These are phyloP conservation scores for Odocoileus hemionus DNA, from an alignment of 2,113 vertebrate genomes.

Conservation along the genomic window DNA sequence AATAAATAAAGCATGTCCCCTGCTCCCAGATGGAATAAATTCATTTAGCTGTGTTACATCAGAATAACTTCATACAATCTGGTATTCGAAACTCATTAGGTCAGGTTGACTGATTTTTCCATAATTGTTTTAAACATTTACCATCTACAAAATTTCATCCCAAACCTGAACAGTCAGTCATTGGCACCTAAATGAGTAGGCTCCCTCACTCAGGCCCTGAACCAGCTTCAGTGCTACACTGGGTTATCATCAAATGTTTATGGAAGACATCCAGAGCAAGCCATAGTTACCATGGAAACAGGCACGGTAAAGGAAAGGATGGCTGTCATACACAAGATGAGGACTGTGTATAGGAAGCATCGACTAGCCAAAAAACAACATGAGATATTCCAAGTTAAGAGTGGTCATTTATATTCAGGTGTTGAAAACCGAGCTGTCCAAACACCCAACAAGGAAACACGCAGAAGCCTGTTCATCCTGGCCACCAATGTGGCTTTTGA, in stretches of 20 bases:
- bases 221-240: conserved; percentile 47
- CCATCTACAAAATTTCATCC: conserved; percentile 57
- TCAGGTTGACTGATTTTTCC: conserved; percentile 58
- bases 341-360: background rate
- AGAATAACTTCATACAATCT: conserved; percentile 62
- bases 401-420: background rate
- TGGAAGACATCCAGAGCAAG: conserved; percentile 17
- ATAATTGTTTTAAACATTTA: conserved; percentile 64
- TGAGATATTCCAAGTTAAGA: background rate
- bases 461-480: background rate
- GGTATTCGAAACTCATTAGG: conserved; percentile 47
- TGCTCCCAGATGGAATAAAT: conserved; percentile 46
- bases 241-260: conserved; percentile 51
- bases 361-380: conserved; percentile 6
- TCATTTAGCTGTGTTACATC: conserved; percentile 3
- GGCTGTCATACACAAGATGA: background rate
- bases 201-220: conserved; percentile 51
- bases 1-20: conserved; percentile 41
- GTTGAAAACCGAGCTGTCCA: conserved; percentile 32
- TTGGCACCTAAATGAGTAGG: conserved; percentile 66
- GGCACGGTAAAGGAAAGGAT: conserved; percentile 13
- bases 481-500: background rate
- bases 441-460: background rate
- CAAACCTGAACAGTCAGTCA: conserved; percentile 44
- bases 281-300: conserved; percentile 54